These are phyloP conservation scores for Rhodeus uyekii DNA, from an alignment of 2,797 vertebrate genomes.

Conservation along the genomic window DNA sequence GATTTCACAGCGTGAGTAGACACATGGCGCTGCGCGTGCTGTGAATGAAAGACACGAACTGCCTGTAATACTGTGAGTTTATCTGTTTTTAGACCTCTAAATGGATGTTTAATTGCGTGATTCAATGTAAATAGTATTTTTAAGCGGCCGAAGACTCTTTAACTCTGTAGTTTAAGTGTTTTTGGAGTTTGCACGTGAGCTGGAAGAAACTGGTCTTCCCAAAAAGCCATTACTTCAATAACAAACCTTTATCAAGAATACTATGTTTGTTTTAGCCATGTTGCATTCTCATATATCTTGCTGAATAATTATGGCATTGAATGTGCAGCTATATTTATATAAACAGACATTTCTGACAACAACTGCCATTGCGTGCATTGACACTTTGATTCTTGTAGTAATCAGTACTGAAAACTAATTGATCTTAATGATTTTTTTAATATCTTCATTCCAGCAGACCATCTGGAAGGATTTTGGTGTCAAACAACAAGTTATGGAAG, in stretches of 20 bases:
- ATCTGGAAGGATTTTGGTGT: neutral
- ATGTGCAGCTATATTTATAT: neutral
- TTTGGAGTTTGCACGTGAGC: neutral
- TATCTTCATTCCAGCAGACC: neutral
- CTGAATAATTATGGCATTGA: neutral
- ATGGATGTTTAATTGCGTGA: neutral
- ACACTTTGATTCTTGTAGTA: neutral
- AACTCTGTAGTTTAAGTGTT: too few species aligned
- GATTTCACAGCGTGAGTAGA: neutral
- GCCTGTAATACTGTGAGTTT: constrained; percentile 1
- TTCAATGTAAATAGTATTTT: neutral
- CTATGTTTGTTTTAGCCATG: neutral
- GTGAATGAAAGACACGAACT: neutral
- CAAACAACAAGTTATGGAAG: constrained; percentile 51
- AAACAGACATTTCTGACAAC: neutral
- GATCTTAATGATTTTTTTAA: neutral
- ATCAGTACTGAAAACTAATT: neutral
- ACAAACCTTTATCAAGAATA: neutral
- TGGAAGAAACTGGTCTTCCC: neutral
- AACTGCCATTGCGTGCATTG: neutral
- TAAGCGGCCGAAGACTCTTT: neutral
- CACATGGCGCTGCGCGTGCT: neutral
- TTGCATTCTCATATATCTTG: neutral
- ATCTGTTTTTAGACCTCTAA: neutral
- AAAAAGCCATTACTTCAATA: neutral